Percentiles rank a stretch among this genome's conserved stretches.
Conservation (phyloP, 2,888 invertebrate species). For the Clostera curtula region DNA sequence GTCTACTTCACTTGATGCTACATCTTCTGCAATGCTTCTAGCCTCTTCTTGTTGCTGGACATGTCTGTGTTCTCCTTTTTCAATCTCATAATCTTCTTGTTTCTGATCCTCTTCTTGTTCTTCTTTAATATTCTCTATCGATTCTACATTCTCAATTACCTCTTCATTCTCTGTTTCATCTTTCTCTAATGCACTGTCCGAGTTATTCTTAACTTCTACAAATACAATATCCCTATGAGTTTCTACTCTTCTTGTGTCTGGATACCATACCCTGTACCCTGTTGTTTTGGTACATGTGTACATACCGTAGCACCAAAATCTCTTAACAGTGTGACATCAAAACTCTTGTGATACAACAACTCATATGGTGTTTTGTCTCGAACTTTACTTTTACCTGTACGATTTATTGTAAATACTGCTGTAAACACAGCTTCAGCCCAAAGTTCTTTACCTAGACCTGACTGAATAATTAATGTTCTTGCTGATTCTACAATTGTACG, state of each 20-base stretch:
- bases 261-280: neutral
- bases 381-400: neutral
- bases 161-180: neutral
- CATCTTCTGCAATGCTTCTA: too few relatives aligned
- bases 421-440: conserved; percentile 17
- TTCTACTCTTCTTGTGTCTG: neutral
- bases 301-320: neutral
- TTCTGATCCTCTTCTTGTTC: too few relatives aligned
- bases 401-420: conserved; percentile 11
- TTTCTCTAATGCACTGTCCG: too few relatives aligned
- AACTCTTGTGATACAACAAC: neutral
- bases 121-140: too few relatives aligned
- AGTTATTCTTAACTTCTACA: too few relatives aligned
- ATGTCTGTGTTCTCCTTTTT: too few relatives aligned
- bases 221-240: neutral
- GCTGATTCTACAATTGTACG: neutral
- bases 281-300: conserved; percentile 5
- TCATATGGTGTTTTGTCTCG: neutral
- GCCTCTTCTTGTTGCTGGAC: too few relatives aligned
- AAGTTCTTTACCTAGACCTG: conserved; percentile 9
- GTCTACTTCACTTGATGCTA: too few relatives aligned
- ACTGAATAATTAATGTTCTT: conserved; percentile 12
- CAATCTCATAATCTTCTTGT: too few relatives aligned
- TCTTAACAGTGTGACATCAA: neutral
- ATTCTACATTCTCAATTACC: too few relatives aligned